Evolutionary conservation across 92 coral and sea anemone genomes (phyloP).

Genomic region (Scolanthus callimorphus): DNA sequence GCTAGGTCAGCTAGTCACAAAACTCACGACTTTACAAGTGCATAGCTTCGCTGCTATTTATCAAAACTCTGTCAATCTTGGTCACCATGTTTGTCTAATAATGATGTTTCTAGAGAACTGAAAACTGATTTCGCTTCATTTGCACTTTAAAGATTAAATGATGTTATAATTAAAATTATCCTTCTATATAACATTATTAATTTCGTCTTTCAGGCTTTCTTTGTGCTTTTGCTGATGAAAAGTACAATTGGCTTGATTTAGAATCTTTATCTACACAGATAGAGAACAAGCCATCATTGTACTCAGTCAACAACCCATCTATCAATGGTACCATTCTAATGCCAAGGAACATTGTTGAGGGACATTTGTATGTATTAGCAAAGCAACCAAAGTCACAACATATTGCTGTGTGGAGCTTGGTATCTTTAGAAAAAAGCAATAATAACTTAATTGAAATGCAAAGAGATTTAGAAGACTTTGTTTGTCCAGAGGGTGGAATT

Average conservation of each 20-base stretch:
- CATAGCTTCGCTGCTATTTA: no score
- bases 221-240: slow-evolving; percentile 32
- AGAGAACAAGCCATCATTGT: neutral
- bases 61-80: no score
- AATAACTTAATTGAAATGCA: slow-evolving; percentile 77
- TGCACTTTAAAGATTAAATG: no score
- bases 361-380: slow-evolving; percentile 50
- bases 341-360: slow-evolving; percentile 13
- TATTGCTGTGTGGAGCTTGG: slow-evolving; percentile 74
- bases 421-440: slow-evolving; percentile 60
- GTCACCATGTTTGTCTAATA: no score
- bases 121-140: no score
- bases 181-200: no score
- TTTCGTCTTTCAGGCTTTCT: no score
- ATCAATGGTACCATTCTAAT: neutral
- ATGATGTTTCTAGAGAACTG: no score
- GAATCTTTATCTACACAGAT: neutral
- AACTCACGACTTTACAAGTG: no score
- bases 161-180: no score
- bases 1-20: no score
- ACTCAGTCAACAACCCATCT: slow-evolving; percentile 2
- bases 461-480: no score
- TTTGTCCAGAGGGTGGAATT: slow-evolving; percentile 73
- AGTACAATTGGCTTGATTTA: slow-evolving; percentile 25
- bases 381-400: slow-evolving; percentile 91